phyloP scores from a whole-genome alignment of 1,140 invertebrate genomes.

The Homalodisca vitripennis region DNA sequence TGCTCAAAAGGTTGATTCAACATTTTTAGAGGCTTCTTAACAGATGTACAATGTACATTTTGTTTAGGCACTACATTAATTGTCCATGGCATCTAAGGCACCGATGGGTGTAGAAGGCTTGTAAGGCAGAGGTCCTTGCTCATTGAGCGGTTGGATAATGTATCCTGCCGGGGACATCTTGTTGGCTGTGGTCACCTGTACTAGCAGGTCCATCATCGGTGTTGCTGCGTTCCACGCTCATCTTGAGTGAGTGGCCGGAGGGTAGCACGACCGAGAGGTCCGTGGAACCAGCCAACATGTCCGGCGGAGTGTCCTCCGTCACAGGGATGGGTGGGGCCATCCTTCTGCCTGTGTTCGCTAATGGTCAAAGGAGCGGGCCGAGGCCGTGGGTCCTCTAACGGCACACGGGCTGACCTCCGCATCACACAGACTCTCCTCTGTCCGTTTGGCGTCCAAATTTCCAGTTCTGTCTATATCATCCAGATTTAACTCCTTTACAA shows the following conservation, averaged over 20 bases:
- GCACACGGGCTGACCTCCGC: too few relatives aligned
- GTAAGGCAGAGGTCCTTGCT: constrained; percentile 63
- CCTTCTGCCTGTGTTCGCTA: too few relatives aligned
- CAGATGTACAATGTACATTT: constrained; percentile 41
- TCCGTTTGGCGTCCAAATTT: too few relatives aligned
- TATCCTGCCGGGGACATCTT: constrained; percentile 70
- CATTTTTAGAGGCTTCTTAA: constrained; percentile 46
- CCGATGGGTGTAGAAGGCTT: constrained; percentile 81
- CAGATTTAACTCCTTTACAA: too few relatives aligned
- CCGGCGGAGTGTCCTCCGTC: constrained; percentile 71
- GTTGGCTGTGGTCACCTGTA: constrained; percentile 71
- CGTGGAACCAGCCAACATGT: constrained; percentile 74
- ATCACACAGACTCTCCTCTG: too few relatives aligned
- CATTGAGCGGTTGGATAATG: constrained; percentile 65
- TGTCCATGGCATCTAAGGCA: constrained; percentile 45
- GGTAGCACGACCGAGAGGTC: constrained; percentile 69
- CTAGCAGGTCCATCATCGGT: constrained; percentile 80
- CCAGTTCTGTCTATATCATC: too few relatives aligned
- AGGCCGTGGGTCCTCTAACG: too few relatives aligned
- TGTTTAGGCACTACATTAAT: constrained; percentile 62
- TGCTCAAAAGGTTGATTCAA: constrained; percentile 67
- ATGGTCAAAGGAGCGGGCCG: too few relatives aligned
- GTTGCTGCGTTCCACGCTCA: constrained; percentile 73
- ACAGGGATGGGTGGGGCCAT: constrained; percentile 52
- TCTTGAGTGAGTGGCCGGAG: constrained; percentile 58